Conservation (phyloP, 2,888 invertebrate genomes). For the Camptogramma bilineatum region DNA sequence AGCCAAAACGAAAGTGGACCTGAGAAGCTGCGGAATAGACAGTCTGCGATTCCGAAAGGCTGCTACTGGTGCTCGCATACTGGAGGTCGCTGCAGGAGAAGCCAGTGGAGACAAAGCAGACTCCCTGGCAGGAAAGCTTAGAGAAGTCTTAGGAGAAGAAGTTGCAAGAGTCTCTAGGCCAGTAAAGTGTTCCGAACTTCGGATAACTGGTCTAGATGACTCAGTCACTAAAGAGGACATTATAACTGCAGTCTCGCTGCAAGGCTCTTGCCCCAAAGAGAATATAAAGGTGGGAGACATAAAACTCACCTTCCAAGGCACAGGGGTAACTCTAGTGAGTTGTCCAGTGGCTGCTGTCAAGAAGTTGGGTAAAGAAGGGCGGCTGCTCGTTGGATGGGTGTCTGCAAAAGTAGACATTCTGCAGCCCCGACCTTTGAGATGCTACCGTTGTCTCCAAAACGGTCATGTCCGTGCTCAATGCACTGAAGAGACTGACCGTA, state of each 20-base stretch:
- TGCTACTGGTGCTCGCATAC: not conserved
- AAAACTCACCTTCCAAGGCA: not conserved
- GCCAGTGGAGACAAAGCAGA: not conserved
- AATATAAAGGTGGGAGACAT: slow-evolving; percentile 22
- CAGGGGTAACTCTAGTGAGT: not conserved
- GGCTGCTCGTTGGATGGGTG: slow-evolving; percentile 38
- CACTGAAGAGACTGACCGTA: slow-evolving; percentile 9
- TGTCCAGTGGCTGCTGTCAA: slow-evolving; percentile 22
- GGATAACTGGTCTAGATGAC: slow-evolving; percentile 38
- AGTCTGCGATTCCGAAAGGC: slow-evolving; percentile 1
- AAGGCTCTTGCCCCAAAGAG: slow-evolving; percentile 12
- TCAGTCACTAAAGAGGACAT: slow-evolving; percentile 29
- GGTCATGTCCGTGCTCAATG: slow-evolving; percentile 37
- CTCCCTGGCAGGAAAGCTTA: not conserved
- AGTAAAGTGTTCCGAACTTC: slow-evolving; percentile 27
- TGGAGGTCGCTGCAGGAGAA: not conserved
- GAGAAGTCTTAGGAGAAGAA: not conserved
- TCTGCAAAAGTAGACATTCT: slow-evolving; percentile 31
- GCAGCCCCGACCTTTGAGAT: slow-evolving; percentile 22
- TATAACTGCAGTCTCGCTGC: slow-evolving; percentile 18
- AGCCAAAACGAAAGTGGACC: not conserved
- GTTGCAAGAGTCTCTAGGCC: slow-evolving; percentile 28
- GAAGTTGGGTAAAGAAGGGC: not conserved
- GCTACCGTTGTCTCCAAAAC: slow-evolving; percentile 35
- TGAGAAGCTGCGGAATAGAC: not conserved